Conservation (phyloP, 2,113 vertebrate species). For the Semnornis frantzii region DNA sequence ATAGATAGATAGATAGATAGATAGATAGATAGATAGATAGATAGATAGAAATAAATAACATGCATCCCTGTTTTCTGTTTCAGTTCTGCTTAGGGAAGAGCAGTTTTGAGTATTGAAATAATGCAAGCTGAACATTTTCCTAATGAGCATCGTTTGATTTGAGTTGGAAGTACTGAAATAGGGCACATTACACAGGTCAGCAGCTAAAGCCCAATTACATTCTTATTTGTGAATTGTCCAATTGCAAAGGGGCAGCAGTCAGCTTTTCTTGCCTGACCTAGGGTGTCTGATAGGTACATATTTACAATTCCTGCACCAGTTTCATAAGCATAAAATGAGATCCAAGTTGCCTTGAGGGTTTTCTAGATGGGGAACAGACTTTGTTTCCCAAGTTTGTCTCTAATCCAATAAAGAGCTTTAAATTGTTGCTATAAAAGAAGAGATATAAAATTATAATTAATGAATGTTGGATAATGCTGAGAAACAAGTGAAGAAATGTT, state of each 20-base stretch:
- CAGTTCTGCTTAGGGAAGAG: not conserved
- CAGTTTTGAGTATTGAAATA: not conserved
- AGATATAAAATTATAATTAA: conserved; percentile 23
- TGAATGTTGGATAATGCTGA: conserved; percentile 30
- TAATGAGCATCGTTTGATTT: conserved; percentile 53
- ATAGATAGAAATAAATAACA: not conserved
- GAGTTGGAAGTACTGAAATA: conserved; percentile 40
- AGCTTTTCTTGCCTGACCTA: conserved; percentile 51
- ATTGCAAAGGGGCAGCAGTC: conserved; percentile 31
- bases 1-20: not conserved
- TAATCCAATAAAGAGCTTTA: conserved; percentile 47
- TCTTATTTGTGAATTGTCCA: conserved; percentile 45
- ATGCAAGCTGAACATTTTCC: conserved; percentile 44
- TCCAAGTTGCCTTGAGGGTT: conserved; percentile 41
- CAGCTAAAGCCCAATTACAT: conserved; percentile 39
- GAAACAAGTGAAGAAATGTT: conserved; percentile 5
- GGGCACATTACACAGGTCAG: conserved; percentile 50
- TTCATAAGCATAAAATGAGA: conserved; percentile 55
- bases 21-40: not conserved
- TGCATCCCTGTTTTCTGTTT: conserved; percentile 7
- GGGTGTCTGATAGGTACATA: conserved; percentile 40
- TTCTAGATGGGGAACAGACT: conserved; percentile 3
- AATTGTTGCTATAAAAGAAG: conserved; percentile 9
- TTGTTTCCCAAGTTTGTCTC: conserved; percentile 23
- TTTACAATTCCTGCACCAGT: conserved; percentile 31